Conservation (phyloP, 2,888 invertebrate genomes). For the Chaetogeoica ovagalla region DNA sequence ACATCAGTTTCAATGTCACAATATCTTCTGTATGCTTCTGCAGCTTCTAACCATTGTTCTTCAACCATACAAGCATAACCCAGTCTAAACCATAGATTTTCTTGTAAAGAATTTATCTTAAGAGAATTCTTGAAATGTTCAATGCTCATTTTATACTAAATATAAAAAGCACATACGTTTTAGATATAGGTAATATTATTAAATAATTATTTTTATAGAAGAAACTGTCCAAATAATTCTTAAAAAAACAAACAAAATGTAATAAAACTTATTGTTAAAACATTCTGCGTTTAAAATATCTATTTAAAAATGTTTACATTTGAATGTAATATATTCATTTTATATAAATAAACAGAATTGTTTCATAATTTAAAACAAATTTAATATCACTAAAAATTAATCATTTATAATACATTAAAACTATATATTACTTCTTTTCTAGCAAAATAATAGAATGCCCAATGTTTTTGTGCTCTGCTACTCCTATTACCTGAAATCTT, state of each 20-base stretch:
- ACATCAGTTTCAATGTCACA: conserved; percentile 78
- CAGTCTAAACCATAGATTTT: conserved; percentile 80
- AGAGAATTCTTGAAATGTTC: conserved; percentile 80
- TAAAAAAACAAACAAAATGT: too few relatives aligned
- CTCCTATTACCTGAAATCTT: conserved; percentile 79
- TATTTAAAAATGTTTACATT: too few relatives aligned
- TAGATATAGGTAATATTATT: not conserved
- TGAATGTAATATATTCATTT: too few relatives aligned
- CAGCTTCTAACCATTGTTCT: conserved; percentile 81
- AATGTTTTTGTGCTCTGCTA: conserved; percentile 83
- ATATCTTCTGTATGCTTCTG: conserved; percentile 82
- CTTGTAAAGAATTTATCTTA: conserved; percentile 85
- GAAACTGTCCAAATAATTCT: too few relatives aligned
- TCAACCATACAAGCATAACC: conserved; percentile 81
- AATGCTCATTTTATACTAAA: conserved; percentile 72
- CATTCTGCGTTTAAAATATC: too few relatives aligned
- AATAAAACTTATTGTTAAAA: too few relatives aligned
- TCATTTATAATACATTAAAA: conserved; percentile 4
- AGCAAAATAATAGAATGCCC: conserved; percentile 79
- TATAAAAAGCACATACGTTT: conserved; percentile 17
- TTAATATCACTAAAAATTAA: not conserved
- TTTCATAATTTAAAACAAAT: not conserved
- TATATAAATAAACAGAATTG: too few relatives aligned
- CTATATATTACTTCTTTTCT: conserved; percentile 64
- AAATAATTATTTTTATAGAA: not conserved